Evolutionary conservation across 2,888 invertebrate species (phyloP).

Genomic region (Pollenia angustigena): DNA sequence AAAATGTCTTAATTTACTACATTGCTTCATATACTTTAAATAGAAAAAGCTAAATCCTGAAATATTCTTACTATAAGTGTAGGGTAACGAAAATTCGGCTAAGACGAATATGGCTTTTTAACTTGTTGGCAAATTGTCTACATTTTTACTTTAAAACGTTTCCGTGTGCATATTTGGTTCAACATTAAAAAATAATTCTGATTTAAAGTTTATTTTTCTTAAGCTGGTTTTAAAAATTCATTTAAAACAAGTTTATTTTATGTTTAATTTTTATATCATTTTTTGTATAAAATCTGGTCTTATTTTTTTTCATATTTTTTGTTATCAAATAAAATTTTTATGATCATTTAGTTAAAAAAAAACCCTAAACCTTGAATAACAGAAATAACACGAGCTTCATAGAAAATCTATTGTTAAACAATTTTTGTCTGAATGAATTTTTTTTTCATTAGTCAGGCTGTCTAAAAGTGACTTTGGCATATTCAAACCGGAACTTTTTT

Average conservation of each 20-base stretch:
- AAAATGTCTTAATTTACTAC: no score
- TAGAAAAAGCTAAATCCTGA: no score
- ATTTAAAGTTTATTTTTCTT: no score
- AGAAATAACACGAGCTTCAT: not conserved
- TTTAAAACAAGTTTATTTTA: not conserved
- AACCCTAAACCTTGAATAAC: slow-evolving; percentile 43
- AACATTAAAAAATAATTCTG: no score
- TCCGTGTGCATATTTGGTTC: no score
- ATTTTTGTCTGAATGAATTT: slow-evolving; percentile 26
- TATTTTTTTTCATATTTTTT: not conserved
- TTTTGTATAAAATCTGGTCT: not conserved
- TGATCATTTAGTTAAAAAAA: not conserved
- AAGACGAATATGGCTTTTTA: no score
- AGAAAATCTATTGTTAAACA: not conserved
- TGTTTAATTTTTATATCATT: not conserved
- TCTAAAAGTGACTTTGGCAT: not conserved
- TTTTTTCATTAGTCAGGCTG: slow-evolving; percentile 36
- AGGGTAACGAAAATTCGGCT: no score
- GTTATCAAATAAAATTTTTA: not conserved
- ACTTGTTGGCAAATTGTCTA: no score
- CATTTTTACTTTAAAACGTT: no score
- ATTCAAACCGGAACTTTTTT: slow-evolving; percentile 63
- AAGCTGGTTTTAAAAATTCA: no score
- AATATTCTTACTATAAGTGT: no score
- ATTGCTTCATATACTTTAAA: no score